These are phyloP conservation scores for Ammodramus savannarum DNA, from an alignment of 2,113 vertebrate genomes.

Conservation along the genomic window DNA sequence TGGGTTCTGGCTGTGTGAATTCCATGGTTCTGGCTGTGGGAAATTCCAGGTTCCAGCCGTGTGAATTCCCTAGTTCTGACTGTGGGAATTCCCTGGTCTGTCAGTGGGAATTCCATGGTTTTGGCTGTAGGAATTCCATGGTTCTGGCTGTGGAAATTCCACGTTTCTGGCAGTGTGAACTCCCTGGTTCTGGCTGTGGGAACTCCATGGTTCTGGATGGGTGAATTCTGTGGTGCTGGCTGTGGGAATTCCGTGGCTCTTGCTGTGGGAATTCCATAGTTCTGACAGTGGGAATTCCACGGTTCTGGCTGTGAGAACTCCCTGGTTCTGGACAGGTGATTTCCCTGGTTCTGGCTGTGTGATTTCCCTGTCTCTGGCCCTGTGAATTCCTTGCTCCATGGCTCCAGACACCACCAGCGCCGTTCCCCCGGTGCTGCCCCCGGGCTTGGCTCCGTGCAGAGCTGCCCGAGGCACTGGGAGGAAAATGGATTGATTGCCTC, in stretches of 20 bases:
- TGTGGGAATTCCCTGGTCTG: neutral
- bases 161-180: neutral
- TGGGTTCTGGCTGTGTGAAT: neutral
- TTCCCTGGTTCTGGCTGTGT: accelerated
- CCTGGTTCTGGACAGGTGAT: too few relatives aligned
- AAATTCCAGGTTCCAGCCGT: accelerated
- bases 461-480: neutral
- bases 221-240: neutral
- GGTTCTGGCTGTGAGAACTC: accelerated
- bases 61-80: neutral
- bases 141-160: accelerated
- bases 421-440: neutral
- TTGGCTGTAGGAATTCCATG: too few relatives aligned
- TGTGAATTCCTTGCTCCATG: accelerated
- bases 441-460: neutral
- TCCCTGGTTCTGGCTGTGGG: too few relatives aligned
- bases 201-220: accelerated
- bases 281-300: accelerated
- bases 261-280: accelerated
- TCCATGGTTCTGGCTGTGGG: neutral
- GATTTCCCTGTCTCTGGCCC: too few relatives aligned
- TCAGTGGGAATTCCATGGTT: accelerated
- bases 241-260: accelerated
- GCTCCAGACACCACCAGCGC: accelerated
- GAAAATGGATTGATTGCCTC: slow-evolving; percentile 8